Percentiles rank a stretch among this genome's conserved stretches.
Evolutionary conservation across 1,140 invertebrate species (phyloP).

Genomic region (Arctopsyche grandis): DNA sequence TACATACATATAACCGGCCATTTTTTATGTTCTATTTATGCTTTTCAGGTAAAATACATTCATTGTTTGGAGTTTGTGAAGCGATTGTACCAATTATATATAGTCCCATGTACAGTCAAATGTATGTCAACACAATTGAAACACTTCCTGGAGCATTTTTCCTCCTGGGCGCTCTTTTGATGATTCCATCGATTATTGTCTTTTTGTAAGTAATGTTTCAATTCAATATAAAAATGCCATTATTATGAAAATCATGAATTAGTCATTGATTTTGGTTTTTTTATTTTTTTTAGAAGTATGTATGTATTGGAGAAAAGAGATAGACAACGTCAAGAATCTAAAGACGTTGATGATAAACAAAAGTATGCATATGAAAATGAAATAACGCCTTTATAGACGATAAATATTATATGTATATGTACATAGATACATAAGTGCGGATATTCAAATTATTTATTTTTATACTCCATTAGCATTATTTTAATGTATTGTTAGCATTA

Average conservation of each 20-base stretch:
- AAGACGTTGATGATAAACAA: constrained; percentile 35
- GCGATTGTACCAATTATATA: constrained; percentile 64
- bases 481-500: too few relatives aligned
- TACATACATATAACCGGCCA: too few relatives aligned
- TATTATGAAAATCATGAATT: not conserved
- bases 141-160: constrained; percentile 64
- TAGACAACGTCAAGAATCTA: constrained; percentile 20
- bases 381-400: constrained; percentile 20
- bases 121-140: constrained; percentile 62
- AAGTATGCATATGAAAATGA: constrained; percentile 33
- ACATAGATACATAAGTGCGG: too few relatives aligned
- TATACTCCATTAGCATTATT: too few relatives aligned
- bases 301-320: constrained; percentile 30
- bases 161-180: constrained; percentile 62
- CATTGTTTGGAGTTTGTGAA: constrained; percentile 67
- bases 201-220: constrained; percentile 60
- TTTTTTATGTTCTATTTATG: not conserved
- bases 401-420: not conserved
- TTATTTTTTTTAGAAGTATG: constrained; percentile 26
- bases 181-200: constrained; percentile 60
- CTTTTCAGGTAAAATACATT: constrained; percentile 69
- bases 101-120: constrained; percentile 64
- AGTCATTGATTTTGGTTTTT: too few relatives aligned
- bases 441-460: too few relatives aligned
- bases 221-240: not conserved